phyloP scores from a whole-genome alignment of 2,888 invertebrate species.

The Caenorhabditis imperialis region DNA sequence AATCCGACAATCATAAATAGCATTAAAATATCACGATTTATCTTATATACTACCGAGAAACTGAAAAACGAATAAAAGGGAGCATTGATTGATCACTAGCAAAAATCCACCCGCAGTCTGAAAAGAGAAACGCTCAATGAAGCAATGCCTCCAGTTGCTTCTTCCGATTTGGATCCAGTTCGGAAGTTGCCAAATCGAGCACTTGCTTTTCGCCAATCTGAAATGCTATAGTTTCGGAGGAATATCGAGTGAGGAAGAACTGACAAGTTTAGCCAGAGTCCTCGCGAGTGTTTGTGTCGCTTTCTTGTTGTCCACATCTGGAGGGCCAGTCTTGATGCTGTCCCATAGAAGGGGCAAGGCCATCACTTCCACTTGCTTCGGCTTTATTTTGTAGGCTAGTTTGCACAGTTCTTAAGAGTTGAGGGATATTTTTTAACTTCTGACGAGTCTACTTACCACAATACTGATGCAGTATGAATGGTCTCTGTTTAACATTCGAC shows the following conservation, averaged over 20 bases:
- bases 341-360: constrained; percentile 65
- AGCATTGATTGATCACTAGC: too few relatives aligned
- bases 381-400: constrained; percentile 53
- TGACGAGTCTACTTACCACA: constrained; percentile 13
- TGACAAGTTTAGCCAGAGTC: constrained; percentile 55
- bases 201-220: constrained; percentile 59
- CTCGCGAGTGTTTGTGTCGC: constrained; percentile 41
- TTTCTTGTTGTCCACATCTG: constrained; percentile 62
- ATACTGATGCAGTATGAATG: constrained; percentile 50
- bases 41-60: too few relatives aligned
- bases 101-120: too few relatives aligned
- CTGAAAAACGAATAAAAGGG: too few relatives aligned
- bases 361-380: constrained; percentile 65
- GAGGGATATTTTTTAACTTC: background rate
- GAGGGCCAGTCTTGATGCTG: constrained; percentile 42
- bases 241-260: constrained; percentile 5
- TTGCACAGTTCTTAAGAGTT: constrained; percentile 56
- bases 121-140: too few relatives aligned
- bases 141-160: constrained; percentile 60
- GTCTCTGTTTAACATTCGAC: constrained; percentile 64
- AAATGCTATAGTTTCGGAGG: background rate
- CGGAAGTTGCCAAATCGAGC: constrained; percentile 54
- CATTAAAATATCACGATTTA: too few relatives aligned
- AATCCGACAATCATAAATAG: too few relatives aligned
- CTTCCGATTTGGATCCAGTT: constrained; percentile 59